These are phyloP conservation scores for Lordiphosa stackelbergi DNA, from an alignment of 1,140 invertebrate genomes.

Conservation along the genomic window DNA sequence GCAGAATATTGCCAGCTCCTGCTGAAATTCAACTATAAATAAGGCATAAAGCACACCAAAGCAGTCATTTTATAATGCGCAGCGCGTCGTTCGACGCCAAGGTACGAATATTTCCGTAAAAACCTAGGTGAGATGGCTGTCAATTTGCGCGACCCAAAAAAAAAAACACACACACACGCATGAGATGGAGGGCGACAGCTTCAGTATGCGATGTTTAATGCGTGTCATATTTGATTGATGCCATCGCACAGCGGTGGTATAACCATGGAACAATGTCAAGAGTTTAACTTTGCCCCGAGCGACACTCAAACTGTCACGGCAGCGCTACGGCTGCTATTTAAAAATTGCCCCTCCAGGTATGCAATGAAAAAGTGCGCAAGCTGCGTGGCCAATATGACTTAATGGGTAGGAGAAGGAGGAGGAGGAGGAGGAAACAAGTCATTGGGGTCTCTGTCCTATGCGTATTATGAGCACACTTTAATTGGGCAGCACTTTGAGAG, in stretches of 20 bases:
- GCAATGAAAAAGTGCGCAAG: slow-evolving; percentile 63
- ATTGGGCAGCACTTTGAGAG: slow-evolving; percentile 32
- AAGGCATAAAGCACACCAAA: slow-evolving; percentile 34
- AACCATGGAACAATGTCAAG: slow-evolving; percentile 62
- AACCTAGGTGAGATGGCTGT: slow-evolving; percentile 22
- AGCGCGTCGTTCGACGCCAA: slow-evolving; percentile 26
- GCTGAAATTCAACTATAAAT: slow-evolving; percentile 53
- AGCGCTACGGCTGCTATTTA: slow-evolving; percentile 11
- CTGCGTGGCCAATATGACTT: slow-evolving; percentile 14
- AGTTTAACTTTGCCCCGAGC: slow-evolving; percentile 64
- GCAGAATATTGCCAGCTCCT: slow-evolving; percentile 22
- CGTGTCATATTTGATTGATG: slow-evolving; percentile 76
- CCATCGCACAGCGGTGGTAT: slow-evolving; percentile 20
- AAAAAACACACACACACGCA: slow-evolving; percentile 9
- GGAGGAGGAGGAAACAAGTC: neutral
- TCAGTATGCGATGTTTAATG: slow-evolving; percentile 63
- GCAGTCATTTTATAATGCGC: slow-evolving; percentile 45
- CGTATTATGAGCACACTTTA: slow-evolving; percentile 44
- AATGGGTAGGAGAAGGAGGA: too few relatives aligned
- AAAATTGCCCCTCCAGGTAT: slow-evolving; percentile 66
- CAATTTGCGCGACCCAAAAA: slow-evolving; percentile 27
- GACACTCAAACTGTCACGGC: slow-evolving; percentile 53
- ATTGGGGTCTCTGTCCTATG: slow-evolving; percentile 13
- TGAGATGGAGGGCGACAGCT: slow-evolving; percentile 1
- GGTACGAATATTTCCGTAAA: neutral